Base-by-base conservation (phyloP, 2,113 vertebrate genomes). In the Nibea coibor region DNA sequence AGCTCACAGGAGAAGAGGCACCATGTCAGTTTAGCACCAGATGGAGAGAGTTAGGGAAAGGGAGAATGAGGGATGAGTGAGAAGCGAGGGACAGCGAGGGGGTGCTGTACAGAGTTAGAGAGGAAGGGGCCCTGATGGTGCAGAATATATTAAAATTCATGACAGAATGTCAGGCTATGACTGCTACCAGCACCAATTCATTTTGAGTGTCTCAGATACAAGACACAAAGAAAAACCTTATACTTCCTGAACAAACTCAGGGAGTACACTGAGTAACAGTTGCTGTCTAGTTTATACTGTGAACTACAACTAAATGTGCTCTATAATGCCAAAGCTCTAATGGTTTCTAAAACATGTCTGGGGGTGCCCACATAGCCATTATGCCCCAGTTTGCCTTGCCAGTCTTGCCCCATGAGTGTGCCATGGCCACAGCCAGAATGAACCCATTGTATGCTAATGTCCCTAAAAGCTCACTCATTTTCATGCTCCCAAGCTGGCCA, bases 371-470 rank as follows among this genome's bases (percentile, higher is more conserved):
- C 15, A 19, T 66, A 78, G 76, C 75, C 82, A 88, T 92, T 90
- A 83, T 80, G 74, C 54, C 80, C 82, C 83, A 73, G 76, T 85
- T 84, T 83, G 75, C 72, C 72, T 77, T 85, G 78, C 80, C 87
- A 88, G 86, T 80, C 75, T 72, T n/a, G 65, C 81, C 72, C 72
- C 48, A 59, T 61, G 65, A 72, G 76, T 67, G 43, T 77, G 54
- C 72, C 72, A 83, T 81, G 63, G 59, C 82, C 62, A 68, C 59
- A 56, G 75, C 82, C 68, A 88, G 88, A 87, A 89, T 89, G 81
- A 89, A 85, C 67, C 80, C 71, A 85, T 91, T 93, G 89, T 93
- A 92, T 92, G 90, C 85, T 93, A 93, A 94, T 94, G 86, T 74
- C 11, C 56, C 71, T 90, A 85, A 91, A 92, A 89, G 80, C 75